Base-by-base conservation (phyloP, 2,113 vertebrate species). In the Aspidoscelis tigris region DNA sequence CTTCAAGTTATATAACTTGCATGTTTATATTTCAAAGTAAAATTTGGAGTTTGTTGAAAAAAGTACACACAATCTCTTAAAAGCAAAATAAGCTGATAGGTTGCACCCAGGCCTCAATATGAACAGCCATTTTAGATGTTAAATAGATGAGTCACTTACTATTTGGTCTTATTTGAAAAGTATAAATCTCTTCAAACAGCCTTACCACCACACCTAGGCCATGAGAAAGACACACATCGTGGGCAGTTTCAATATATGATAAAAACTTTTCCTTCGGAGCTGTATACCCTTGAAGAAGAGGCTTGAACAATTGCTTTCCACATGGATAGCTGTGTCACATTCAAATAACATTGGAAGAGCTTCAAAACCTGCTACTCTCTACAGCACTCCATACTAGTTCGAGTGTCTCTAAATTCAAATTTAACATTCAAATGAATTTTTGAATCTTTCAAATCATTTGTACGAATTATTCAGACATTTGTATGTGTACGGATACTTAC, bases 81-180 rank as follows among this genome's bases (percentile, higher is more conserved):
- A 16, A 81, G 55, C 12, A 47, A 71, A 83, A 41, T 0, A 0
- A 89, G 58, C 5, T 64, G 41, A 78, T 76, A 87, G 55, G 55
- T 39, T 77, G 76, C 87, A 33, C 69, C 16, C 55, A 85, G 82
- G 82, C 76, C 39, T 24, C n/a, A 87, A 81, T 82, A 58, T 70
- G 10, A 85, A 64, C 18, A 80, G 16, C 55, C 3, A 0, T 22
- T 2, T 84, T 76, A 74, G 53, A 80, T 82, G 75, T 0, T 0
- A 84, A 80, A n/a, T 72, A 3, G 47, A 41, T 85, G 39, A 39
- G 7, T 88, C 66, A 86, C 1, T 83, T 12, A 14, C 64, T 88
- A 71, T 87, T 82, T 61, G 33, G 5, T 21, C 41, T 50, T 72
- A 0, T 26, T 41, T 65, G 16, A 18, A 80, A 90, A 86, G 8